These are phyloP conservation scores for Alligator mississippiensis DNA, from an alignment of 2,113 vertebrate genomes.

Conservation along the genomic window DNA sequence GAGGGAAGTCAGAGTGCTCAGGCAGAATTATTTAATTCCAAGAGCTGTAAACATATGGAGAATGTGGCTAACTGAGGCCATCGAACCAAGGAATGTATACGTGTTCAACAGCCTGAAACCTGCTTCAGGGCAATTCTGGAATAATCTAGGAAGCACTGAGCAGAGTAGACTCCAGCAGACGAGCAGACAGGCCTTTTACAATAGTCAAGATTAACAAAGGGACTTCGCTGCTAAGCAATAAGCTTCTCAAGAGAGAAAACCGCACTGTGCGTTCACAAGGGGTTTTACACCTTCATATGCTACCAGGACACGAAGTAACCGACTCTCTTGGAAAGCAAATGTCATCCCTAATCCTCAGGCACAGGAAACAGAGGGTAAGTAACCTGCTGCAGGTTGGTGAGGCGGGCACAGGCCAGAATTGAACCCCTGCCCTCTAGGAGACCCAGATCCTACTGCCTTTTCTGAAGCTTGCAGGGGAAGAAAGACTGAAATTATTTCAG, in stretches of 20 bases:
- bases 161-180: background rate
- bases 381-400: background rate
- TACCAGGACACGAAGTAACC: background rate
- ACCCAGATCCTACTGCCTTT: background rate
- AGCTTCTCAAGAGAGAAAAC: background rate
- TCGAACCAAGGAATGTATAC: background rate
- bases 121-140: constrained; percentile 16
- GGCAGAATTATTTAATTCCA: background rate
- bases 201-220: constrained; percentile 8
- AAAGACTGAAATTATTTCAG: background rate
- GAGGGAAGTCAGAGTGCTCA: constrained; percentile 13
- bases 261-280: background rate
- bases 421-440: background rate
- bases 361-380: background rate
- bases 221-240: background rate
- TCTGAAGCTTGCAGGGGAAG: background rate
- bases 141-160: constrained; percentile 31
- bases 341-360: background rate
- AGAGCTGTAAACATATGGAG: background rate
- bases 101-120: constrained; percentile 6
- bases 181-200: background rate
- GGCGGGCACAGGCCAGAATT: rapidly evolving
- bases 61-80: background rate
- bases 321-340: background rate
- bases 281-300: background rate